Conservation (phyloP, 2,888 invertebrate species). For the Drosophila dives region DNA sequence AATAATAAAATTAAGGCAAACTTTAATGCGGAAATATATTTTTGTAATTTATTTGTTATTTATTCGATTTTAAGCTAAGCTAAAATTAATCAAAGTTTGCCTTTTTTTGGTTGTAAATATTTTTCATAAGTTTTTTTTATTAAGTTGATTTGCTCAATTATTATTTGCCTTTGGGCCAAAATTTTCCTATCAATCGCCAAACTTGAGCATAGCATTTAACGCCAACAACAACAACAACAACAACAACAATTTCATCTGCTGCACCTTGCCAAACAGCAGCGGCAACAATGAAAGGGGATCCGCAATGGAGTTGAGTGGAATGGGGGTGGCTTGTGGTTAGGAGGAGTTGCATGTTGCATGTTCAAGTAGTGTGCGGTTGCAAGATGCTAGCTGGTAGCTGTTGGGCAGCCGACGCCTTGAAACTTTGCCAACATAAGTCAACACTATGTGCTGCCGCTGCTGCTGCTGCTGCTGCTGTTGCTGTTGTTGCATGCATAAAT, state of each 20-base stretch:
- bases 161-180: constrained; percentile 17
- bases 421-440: constrained; percentile 72
- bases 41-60: background rate
- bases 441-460: constrained; percentile 60
- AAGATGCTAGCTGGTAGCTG: constrained; percentile 34
- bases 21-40: too few relatives aligned
- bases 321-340: background rate
- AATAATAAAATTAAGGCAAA: too few relatives aligned
- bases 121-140: background rate
- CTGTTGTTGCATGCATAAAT: constrained; percentile 77
- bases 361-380: constrained; percentile 55
- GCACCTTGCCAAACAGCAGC: constrained; percentile 57
- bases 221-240: constrained; percentile 5
- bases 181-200: constrained; percentile 8
- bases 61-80: background rate
- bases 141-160: background rate
- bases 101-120: too few relatives aligned
- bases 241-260: constrained; percentile 24
- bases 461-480: constrained; percentile 16
- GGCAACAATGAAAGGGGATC: constrained; percentile 43
- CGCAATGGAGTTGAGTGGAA: background rate
- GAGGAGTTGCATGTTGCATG: constrained; percentile 55
- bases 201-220: constrained; percentile 36
- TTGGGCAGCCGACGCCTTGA: constrained; percentile 58
- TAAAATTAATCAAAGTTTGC: background rate